Evolutionary conservation across 1,140 invertebrate genomes (phyloP).

Genomic region (Eriocheir sinensis): DNA sequence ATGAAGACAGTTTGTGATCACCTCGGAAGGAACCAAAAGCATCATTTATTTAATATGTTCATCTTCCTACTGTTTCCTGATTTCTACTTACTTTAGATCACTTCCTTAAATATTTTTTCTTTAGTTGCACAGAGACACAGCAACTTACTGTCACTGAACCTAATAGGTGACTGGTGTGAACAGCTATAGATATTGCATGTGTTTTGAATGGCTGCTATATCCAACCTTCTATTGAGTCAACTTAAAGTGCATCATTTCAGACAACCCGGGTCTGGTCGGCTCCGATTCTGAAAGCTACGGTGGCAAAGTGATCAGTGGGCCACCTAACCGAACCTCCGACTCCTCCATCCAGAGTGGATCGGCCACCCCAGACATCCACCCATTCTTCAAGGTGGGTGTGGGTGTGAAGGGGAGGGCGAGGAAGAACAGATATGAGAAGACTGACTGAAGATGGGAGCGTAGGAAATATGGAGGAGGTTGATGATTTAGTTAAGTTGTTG

Average conservation of each 20-base stretch:
- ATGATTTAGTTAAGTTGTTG: too few relatives aligned
- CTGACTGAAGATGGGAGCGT: neutral
- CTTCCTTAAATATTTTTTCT: neutral
- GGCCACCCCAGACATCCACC: constrained; percentile 87
- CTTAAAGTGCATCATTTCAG: constrained; percentile 58
- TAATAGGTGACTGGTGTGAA: too few relatives aligned
- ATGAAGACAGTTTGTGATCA: too few relatives aligned
- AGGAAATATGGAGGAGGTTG: neutral
- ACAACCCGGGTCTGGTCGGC: constrained; percentile 81
- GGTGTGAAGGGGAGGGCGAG: too few relatives aligned
- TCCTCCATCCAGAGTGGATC: constrained; percentile 77
- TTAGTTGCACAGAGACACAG: too few relatives aligned
- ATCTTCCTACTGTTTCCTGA: neutral
- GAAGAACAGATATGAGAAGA: neutral
- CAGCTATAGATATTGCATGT: too few relatives aligned
- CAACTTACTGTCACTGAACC: too few relatives aligned
- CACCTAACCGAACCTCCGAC: constrained; percentile 80
- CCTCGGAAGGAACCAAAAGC: too few relatives aligned
- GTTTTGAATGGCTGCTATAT: too few relatives aligned
- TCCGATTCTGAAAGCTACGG: constrained; percentile 87
- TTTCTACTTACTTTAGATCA: neutral
- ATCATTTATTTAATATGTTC: neutral
- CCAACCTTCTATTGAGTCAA: too few relatives aligned
- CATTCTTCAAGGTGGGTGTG: constrained; percentile 90
- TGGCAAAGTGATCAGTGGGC: constrained; percentile 83